Percentiles rank a stretch among this genome's conserved stretches.
Conservation (phyloP, 2,888 invertebrate species). For the Eupsilia transversa region DNA sequence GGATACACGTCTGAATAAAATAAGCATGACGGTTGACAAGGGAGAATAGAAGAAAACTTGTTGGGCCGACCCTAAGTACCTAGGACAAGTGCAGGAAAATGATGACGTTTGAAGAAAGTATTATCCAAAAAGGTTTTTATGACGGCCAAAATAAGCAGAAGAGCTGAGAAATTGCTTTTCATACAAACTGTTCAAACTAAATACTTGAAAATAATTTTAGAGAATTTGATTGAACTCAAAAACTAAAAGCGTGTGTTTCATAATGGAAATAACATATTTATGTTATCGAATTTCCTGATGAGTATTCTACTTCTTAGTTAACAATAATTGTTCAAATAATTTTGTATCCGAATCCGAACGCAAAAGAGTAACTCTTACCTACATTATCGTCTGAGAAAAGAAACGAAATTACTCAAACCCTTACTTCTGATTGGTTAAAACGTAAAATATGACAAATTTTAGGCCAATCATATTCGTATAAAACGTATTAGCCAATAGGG, state of each 20-base stretch:
- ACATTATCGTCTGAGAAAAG: neutral
- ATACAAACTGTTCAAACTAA: too few relatives aligned
- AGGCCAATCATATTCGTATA: conserved; percentile 34
- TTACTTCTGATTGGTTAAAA: conserved; percentile 46
- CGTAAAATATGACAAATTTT: neutral
- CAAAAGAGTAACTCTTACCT: conserved; percentile 11
- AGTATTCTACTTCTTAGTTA: neutral
- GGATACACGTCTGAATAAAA: conserved; percentile 17
- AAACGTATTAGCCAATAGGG: conserved; percentile 42
- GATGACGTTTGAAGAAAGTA: too few relatives aligned
- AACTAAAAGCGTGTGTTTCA: too few relatives aligned
- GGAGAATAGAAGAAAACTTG: too few relatives aligned
- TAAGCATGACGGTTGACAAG: too few relatives aligned
- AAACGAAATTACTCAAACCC: neutral
- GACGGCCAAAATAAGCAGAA: too few relatives aligned
- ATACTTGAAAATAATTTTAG: too few relatives aligned
- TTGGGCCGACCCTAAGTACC: too few relatives aligned
- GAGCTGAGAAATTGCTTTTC: neutral
- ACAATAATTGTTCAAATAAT: neutral
- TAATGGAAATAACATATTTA: too few relatives aligned
- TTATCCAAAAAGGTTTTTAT: neutral
- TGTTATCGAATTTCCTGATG: too few relatives aligned
- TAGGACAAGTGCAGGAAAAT: too few relatives aligned
- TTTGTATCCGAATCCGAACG: conserved; percentile 48
- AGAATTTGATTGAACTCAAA: too few relatives aligned